phyloP scores from a whole-genome alignment of 2,888 invertebrate species.

The Noctua fimbriata region DNA sequence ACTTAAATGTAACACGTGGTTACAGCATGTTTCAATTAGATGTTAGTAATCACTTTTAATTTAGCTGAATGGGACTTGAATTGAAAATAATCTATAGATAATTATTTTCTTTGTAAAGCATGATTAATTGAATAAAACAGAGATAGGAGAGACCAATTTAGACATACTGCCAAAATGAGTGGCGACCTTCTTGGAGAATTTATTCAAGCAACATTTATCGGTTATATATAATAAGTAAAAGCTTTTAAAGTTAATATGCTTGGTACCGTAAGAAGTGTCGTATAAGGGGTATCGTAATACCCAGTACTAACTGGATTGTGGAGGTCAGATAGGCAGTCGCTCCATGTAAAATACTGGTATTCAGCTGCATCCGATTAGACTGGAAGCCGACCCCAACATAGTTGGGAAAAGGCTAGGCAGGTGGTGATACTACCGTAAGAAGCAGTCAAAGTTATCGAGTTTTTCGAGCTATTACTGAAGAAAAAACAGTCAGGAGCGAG shows the following conservation, averaged over 20 bases:
- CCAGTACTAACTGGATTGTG: no score
- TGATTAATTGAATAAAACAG: slow-evolving; percentile 31
- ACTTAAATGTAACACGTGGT: slow-evolving; percentile 48
- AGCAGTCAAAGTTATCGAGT: slow-evolving; percentile 16
- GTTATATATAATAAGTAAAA: background rate
- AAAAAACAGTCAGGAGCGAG: slow-evolving; percentile 10
- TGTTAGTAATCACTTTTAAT: slow-evolving; percentile 48
- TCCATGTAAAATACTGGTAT: no score
- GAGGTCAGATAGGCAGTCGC: no score
- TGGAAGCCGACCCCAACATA: no score
- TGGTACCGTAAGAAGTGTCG: slow-evolving; percentile 6
- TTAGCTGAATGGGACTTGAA: slow-evolving; percentile 16
- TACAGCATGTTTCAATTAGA: slow-evolving; percentile 36
- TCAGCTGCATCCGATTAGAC: no score
- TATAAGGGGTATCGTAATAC: no score
- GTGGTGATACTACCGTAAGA: background rate
- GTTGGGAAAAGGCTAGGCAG: no score
- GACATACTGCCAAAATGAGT: slow-evolving; percentile 25
- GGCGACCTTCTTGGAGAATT: slow-evolving; percentile 43
- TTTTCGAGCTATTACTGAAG: slow-evolving; percentile 16
- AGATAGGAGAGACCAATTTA: slow-evolving; percentile 11
- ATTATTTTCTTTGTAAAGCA: slow-evolving; percentile 26
- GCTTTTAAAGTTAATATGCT: slow-evolving; percentile 3
- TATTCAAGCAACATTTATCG: slow-evolving; percentile 25
- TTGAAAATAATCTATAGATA: slow-evolving; percentile 36